Conservation (phyloP, 1,140 invertebrate genomes). For the Drosophila willistoni region DNA sequence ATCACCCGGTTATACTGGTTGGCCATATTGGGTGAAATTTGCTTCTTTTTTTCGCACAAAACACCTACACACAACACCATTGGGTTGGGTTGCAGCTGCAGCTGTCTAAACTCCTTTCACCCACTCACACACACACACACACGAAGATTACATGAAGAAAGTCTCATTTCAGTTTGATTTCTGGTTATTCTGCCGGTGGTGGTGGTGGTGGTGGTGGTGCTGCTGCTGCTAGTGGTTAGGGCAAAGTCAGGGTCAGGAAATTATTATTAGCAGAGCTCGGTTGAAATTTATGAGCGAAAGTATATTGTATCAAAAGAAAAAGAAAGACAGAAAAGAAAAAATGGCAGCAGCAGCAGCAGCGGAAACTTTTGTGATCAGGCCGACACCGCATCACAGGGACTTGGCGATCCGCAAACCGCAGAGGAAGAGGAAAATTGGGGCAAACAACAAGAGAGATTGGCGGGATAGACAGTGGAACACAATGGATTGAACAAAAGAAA, state of each 20-base stretch:
- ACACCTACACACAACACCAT: constrained; percentile 13
- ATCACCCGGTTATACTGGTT: constrained; percentile 19
- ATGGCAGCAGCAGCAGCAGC: neutral
- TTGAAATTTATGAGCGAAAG: constrained; percentile 21
- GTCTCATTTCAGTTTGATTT: constrained; percentile 9
- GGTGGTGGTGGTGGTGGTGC: no score
- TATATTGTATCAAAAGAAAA: constrained; percentile 15
- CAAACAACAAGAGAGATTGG: neutral
- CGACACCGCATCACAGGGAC: neutral
- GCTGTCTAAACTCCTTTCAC: constrained; percentile 24
- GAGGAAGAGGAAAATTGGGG: constrained; percentile 2
- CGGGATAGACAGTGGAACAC: no score
- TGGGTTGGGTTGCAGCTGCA: constrained; percentile 17
- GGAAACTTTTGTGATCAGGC: constrained; percentile 5
- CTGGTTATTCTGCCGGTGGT: neutral
- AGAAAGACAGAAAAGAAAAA: neutral
- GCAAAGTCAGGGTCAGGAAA: constrained; percentile 18
- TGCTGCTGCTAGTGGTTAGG: constrained; percentile 8
- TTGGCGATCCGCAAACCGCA: neutral
- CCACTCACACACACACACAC: constrained; percentile 15
- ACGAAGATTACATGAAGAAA: constrained; percentile 8
- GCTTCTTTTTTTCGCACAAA: neutral
- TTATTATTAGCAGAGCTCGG: constrained; percentile 3
- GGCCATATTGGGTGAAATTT: constrained; percentile 15
- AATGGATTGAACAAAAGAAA: neutral